Percentiles rank a stretch among this genome's conserved stretches.
Evolutionary conservation across 37 sponge, comb jelly and placozoan species (phyloP).

Genomic region (Aphrocallistes beatrix): DNA sequence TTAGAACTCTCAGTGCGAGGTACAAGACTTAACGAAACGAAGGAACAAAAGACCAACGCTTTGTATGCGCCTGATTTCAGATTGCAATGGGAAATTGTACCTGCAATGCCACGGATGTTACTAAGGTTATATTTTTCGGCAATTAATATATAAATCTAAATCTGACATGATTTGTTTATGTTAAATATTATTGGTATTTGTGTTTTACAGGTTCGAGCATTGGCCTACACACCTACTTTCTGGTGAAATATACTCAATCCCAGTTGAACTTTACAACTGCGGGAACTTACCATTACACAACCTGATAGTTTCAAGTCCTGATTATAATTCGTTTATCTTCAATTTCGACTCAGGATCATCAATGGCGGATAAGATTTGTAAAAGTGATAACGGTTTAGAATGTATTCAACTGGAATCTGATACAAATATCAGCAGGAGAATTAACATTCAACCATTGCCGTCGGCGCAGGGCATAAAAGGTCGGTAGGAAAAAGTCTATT

Average conservation of each 20-base stretch:
- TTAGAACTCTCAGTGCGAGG: constrained; percentile 7
- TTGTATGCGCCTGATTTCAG: constrained; percentile 6
- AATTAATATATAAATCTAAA: background rate
- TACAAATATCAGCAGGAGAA: background rate
- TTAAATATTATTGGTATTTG: background rate
- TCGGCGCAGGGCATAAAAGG: background rate
- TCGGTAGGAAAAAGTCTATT: background rate
- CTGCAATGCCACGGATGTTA: background rate
- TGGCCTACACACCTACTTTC: constrained; percentile 4
- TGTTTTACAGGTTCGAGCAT: background rate
- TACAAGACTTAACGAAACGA: background rate
- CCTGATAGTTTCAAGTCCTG: background rate
- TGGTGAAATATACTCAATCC: background rate
- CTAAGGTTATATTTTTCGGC: background rate
- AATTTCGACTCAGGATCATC: background rate
- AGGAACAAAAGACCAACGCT: background rate
- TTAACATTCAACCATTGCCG: background rate
- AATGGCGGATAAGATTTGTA: background rate
- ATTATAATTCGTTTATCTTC: background rate
- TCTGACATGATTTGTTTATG: background rate
- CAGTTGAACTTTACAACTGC: constrained; percentile 11
- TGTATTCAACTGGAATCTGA: background rate
- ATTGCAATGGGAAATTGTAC: constrained; percentile 13
- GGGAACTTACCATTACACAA: background rate
- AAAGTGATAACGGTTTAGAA: background rate